phyloP scores from a whole-genome alignment of 2,113 vertebrate species.

The Paradoxurus hermaphroditus region DNA sequence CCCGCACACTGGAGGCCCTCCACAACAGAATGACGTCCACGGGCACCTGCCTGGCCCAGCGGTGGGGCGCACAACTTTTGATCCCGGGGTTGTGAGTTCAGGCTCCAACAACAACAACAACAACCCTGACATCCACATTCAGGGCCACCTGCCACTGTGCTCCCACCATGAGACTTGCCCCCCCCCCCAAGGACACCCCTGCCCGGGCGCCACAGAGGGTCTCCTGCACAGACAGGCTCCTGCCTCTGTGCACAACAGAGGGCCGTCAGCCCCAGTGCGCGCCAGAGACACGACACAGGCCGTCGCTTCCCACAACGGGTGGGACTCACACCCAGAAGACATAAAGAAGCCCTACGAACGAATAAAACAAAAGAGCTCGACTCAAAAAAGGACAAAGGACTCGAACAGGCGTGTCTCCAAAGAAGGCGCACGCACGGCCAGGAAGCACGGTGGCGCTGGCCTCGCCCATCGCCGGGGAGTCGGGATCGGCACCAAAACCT shows the following conservation, averaged over 20 bases:
- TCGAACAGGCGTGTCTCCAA: fast-evolving
- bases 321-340: fast-evolving
- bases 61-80: too few relatives aligned
- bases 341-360: too few relatives aligned
- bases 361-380: too few relatives aligned
- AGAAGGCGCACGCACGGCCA: fast-evolving
- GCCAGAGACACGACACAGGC: fast-evolving
- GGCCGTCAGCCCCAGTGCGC: fast-evolving
- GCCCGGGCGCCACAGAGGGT: fast-evolving
- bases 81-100: too few relatives aligned
- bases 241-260: neutral
- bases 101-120: too few relatives aligned
- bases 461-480: neutral
- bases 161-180: neutral
- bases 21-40: fast-evolving
- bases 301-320: fast-evolving
- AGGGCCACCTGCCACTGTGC: fast-evolving
- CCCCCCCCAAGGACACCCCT: neutral
- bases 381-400: neutral
- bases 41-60: too few relatives aligned
- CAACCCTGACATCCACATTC: fast-evolving
- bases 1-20: neutral
- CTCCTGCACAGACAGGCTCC: neutral
- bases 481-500: too few relatives aligned
- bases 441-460: fast-evolving